phyloP scores from a whole-genome alignment of 2,797 vertebrate species.

The Xiphorhynchus erythropygius region DNA sequence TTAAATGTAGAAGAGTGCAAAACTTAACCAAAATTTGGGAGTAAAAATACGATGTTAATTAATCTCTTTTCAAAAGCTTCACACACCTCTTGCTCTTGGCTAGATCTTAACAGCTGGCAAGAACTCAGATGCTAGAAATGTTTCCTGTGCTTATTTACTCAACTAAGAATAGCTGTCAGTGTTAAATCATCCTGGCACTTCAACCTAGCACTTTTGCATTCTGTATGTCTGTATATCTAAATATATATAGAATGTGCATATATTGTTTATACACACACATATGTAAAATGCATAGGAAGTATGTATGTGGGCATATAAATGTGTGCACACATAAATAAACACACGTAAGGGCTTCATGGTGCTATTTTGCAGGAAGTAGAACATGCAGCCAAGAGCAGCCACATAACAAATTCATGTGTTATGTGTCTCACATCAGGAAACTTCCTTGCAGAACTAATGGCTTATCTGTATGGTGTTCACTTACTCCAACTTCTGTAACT shows the following conservation, averaged over 20 bases:
- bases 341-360: background rate
- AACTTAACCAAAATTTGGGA: background rate
- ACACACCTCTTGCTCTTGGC: background rate
- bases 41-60: background rate
- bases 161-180: constrained; percentile 15
- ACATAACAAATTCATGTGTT: background rate
- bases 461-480: background rate
- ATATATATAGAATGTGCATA: background rate
- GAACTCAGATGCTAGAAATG: background rate
- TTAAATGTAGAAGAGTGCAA: background rate
- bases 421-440: accelerated
- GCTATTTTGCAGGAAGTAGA: background rate
- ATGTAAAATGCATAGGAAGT: background rate
- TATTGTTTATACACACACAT: accelerated
- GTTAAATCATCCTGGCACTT: background rate
- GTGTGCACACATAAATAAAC: background rate
- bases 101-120: constrained; percentile 8
- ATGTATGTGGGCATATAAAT: accelerated
- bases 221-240: background rate
- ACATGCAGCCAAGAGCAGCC: background rate
- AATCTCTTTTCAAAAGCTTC: background rate
- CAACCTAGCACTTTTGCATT: background rate
- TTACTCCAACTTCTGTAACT: background rate
- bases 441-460: background rate
- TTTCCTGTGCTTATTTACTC: constrained; percentile 31